A percentile compares a stretch with the other conserved stretches of the same genome.
These are phyloP conservation scores for Typhlichthys eigenmanni DNA, from an alignment of 2,797 vertebrate genomes.

Conservation along the genomic window DNA sequence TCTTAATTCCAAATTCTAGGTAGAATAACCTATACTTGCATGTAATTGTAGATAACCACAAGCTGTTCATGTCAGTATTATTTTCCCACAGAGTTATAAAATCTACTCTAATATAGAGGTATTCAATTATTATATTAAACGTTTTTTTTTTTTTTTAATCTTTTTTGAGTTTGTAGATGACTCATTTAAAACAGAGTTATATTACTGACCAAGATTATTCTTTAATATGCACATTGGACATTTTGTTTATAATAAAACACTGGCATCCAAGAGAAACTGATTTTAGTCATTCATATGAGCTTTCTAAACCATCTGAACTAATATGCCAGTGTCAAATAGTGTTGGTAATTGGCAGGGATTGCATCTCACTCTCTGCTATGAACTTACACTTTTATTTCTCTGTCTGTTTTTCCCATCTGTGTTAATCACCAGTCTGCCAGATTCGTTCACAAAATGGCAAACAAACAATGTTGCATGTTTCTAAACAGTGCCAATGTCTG, in stretches of 20 bases:
- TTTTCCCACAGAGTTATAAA: too few species aligned
- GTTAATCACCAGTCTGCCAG: slow-evolving; percentile 28
- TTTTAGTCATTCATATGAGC: too few species aligned
- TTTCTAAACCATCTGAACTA: too few species aligned
- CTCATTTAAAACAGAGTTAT: neutral
- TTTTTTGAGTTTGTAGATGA: too few species aligned
- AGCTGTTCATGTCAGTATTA: too few species aligned
- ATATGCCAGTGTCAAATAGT: neutral
- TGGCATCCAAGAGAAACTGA: neutral
- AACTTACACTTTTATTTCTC: slow-evolving; percentile 21
- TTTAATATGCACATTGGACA: neutral
- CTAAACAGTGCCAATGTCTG: neutral
- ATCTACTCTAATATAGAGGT: too few species aligned
- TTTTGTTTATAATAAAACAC: neutral
- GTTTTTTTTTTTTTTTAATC: too few species aligned
- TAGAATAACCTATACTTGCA: too few species aligned
- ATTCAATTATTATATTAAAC: too few species aligned
- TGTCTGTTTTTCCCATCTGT: slow-evolving; percentile 33
- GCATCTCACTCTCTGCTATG: slow-evolving; percentile 18
- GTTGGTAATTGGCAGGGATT: slow-evolving; percentile 1
- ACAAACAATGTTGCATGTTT: neutral
- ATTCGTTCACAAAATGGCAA: slow-evolving; percentile 29
- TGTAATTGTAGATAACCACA: too few species aligned
- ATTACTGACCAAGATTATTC: neutral
- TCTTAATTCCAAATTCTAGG: too few species aligned